Conservation (phyloP, 2,113 vertebrate species). For the Tinamus guttatus region DNA sequence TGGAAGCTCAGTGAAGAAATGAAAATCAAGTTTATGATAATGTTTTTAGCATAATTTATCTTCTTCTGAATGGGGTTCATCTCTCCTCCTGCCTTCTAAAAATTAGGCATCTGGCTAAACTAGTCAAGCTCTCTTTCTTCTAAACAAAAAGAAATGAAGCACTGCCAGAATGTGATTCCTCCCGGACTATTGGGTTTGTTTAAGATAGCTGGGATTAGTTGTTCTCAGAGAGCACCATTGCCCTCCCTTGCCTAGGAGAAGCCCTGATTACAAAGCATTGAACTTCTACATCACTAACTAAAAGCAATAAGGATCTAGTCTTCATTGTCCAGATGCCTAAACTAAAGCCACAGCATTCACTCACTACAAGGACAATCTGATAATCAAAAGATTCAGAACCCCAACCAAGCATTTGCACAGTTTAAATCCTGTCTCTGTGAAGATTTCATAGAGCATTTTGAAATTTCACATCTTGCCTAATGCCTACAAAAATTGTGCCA, state of each 20-base stretch:
- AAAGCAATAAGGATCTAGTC: neutral
- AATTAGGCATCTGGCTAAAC: neutral
- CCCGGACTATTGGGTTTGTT: neutral
- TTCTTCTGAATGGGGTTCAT: neutral
- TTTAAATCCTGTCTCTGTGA: neutral
- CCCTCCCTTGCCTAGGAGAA: neutral
- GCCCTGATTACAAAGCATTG: neutral
- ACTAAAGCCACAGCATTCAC: neutral
- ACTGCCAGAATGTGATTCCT: neutral
- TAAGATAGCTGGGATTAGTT: neutral
- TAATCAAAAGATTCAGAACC: neutral
- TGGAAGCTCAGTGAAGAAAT: neutral
- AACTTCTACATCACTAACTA: neutral
- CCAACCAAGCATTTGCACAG: neutral
- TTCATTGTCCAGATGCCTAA: neutral
- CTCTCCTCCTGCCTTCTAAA: neutral
- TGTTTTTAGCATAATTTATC: rapidly evolving
- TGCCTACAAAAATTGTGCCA: neutral
- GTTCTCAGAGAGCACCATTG: neutral
- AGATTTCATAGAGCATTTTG: neutral
- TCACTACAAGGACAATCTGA: neutral
- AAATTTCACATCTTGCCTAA: neutral
- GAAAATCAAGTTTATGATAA: neutral
- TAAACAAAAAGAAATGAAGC: neutral
- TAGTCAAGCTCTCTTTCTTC: neutral